Evolutionary conservation across 2,797 vertebrate genomes (phyloP), one percentile per base, ranked within the genome.

Genomic region (Scolopax bukidnonensis): DNA sequence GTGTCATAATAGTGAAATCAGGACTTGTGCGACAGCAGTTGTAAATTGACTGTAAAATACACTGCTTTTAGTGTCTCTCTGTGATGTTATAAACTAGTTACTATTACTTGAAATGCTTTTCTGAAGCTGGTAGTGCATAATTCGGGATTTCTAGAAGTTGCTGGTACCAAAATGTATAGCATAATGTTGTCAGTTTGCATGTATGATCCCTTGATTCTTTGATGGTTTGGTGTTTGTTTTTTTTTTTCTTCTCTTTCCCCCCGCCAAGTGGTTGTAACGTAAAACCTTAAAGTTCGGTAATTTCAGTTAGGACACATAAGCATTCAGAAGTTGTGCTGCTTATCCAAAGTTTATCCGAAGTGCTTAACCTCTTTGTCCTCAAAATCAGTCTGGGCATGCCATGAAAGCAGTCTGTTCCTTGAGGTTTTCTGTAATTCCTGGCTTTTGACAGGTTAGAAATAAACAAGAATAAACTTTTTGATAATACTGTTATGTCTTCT

Each of bases 301-400:
- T 92, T 95, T 84, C 41, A 6, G 17, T 76, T 84, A 92, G 83
- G 47, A 75, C 51, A 20, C 50, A 32, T 51, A 92, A 92, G 86
- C 19, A 17, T 91, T 65, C 73, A 91, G 89, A 92, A 95, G 59
- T 94, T 94, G 63, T 81, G 59, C 74, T 86, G 38, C 79, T 96
- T 96, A 95, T 95, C 86, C 57, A 76, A 93, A 96, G 73, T 96
- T 96, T 96, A 94, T 93, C 95, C 9, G 12, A 82, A 87, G 45
- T 84, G 36, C 94, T 97, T 97, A 97, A 95, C 90, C 81, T 95
- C 74, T 94, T 75, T 94, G 91, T 87, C 91, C 89, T 97, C 74
- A 85, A 70, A 95, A 95, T 91, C 80, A 76, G 88, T 59, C 70
- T 68, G 65, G 57, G 80, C 69, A 87, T 94, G 82, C 68, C 56